phyloP scores from a whole-genome alignment of 2,797 vertebrate genomes.

The Eurystomus glaucurus region DNA sequence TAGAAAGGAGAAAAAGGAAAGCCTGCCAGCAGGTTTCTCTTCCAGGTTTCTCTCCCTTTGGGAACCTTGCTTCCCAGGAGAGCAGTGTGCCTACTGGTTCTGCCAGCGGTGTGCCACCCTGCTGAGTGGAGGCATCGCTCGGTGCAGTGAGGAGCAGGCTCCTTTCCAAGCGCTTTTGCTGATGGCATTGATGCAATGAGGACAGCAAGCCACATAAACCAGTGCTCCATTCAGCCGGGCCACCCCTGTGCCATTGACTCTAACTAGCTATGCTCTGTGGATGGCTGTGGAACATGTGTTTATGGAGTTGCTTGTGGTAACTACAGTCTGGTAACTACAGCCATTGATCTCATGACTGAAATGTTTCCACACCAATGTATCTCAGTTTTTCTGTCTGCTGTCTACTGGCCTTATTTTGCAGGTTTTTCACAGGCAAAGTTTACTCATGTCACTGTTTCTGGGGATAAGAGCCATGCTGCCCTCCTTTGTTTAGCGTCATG shows the following conservation, averaged over 20 bases:
- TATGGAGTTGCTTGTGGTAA: rapidly evolving
- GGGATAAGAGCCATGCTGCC: not conserved
- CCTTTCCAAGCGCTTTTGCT: rapidly evolving
- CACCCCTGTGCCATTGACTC: rapidly evolving
- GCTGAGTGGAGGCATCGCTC: not conserved
- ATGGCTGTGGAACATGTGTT: rapidly evolving
- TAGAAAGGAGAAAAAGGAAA: not conserved
- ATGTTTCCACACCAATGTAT: not conserved
- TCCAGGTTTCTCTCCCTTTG: not conserved
- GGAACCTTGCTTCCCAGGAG: not conserved
- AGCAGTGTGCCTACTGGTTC: rapidly evolving
- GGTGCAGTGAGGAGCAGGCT: rapidly evolving
- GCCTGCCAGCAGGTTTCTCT: not conserved
- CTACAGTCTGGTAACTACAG: not conserved
- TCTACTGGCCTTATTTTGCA: not conserved
- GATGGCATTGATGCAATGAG: not conserved
- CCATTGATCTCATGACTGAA: not conserved
- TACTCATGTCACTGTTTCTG: not conserved
- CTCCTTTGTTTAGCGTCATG: not conserved
- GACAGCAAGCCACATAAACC: not conserved
- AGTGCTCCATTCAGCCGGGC: not conserved
- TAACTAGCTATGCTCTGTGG: not conserved
- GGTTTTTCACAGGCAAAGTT: not conserved
- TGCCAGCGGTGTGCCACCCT: rapidly evolving
- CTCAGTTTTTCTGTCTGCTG: not conserved